Conservation (phyloP, 2,797 vertebrate species). For the Amphiprion clarkii region DNA sequence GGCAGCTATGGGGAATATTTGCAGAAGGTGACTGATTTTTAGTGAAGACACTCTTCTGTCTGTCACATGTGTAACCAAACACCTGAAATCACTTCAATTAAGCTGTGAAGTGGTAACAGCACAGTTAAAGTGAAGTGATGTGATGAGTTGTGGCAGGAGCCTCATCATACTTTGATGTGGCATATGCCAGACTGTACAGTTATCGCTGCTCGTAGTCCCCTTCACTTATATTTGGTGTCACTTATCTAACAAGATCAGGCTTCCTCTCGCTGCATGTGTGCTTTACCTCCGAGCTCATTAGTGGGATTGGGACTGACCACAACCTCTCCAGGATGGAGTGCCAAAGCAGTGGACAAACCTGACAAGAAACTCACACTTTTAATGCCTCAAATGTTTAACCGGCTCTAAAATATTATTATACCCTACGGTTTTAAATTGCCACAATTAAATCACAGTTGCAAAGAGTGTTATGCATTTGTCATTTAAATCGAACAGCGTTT, state of each 20-base stretch:
- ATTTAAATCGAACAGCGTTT: conserved; percentile 5
- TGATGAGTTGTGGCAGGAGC: conserved; percentile 53
- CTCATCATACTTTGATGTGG: conserved; percentile 37
- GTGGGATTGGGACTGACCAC: conserved; percentile 12
- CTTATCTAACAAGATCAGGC: conserved; percentile 37
- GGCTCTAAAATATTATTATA: not conserved
- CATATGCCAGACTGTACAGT: conserved; percentile 26
- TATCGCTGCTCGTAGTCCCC: conserved; percentile 32
- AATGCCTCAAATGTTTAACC: not conserved
- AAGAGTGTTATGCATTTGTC: not conserved
- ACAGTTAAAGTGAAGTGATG: conserved; percentile 47
- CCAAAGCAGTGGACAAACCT: not conserved
- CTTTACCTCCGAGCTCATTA: conserved; percentile 36
- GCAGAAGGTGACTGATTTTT: conserved; percentile 42
- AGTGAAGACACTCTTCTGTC: conserved; percentile 46
- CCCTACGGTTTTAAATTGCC: not conserved
- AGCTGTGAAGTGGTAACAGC: conserved; percentile 45
- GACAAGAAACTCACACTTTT: conserved; percentile 4
- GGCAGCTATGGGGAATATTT: conserved; percentile 19
- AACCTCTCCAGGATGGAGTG: not conserved
- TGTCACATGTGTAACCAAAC: conserved; percentile 63
- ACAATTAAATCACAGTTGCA: conserved; percentile 1
- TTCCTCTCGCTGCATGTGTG: conserved; percentile 4
- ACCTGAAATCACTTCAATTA: conserved; percentile 71
- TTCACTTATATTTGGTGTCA: conserved; percentile 45